Evolutionary conservation across 1,140 invertebrate species (phyloP), one percentile per base, ranked within the genome.

Genomic region (Calosoma granatense): DNA sequence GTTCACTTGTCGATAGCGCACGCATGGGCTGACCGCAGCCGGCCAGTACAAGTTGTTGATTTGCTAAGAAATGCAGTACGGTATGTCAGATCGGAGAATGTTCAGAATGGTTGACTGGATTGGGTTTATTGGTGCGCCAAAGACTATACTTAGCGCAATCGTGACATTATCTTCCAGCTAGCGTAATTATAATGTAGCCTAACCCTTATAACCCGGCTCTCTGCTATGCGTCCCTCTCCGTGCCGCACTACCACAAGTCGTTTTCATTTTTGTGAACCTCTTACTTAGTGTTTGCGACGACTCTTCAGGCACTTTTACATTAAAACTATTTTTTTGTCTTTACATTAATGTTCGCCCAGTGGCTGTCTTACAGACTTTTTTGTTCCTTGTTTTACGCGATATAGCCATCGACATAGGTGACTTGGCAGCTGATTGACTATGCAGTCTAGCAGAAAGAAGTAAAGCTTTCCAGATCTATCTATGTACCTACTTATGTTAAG

Each of bases 91-190:
- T n/a, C n/a, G n/a, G n/a, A n/a, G n/a, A n/a, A n/a, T n/a, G n/a
- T n/a, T n/a, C n/a, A n/a, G n/a, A n/a, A n/a, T 47, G 41, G 17
- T 9, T 17, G 41, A 47, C 3, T 47, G 41, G 9, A 47, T 47
- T 47, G 41, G 41, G 41, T 47, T 47, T 47, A 47, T 47, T 47
- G 41, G 41, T 47, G 41, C 41, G 41, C 41, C 51, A 53, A 53
- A 53, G 51, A 53, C 51, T 53, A 53, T 53, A 53, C 51, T 53
- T 53, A 53, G 22, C 67, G 65, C 67, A 69, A 69, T 69, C 67
- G 67, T 69, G 67, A 69, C 67, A 65, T 66, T 67, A 69, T 69
- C 67, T 69, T 64, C 59, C 55, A 56, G 47, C 57, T 60, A 61
- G 63, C 63, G 61, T 64, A 65, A 64, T 63, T 64, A 64, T 64